Conservation (phyloP, 2,113 vertebrate genomes). For the Cavia porcellus region DNA sequence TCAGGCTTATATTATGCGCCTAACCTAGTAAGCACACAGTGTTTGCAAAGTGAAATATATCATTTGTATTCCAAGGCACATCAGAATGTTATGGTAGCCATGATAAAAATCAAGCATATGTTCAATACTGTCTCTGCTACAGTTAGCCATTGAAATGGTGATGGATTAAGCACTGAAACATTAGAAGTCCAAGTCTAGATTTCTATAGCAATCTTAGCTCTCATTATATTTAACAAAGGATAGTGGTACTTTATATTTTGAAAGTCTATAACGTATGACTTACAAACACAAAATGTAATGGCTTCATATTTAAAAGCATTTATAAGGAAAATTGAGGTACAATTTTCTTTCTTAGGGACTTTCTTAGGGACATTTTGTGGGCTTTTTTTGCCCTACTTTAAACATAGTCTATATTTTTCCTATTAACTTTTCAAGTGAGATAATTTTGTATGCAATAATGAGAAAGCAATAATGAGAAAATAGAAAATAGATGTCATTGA, state of each 20-base stretch:
- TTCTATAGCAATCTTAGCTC: slow-evolving; percentile 29
- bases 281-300: slow-evolving; percentile 62
- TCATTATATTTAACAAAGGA: slow-evolving; percentile 56
- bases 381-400: neutral
- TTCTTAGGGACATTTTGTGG: neutral
- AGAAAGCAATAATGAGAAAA: neutral
- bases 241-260: slow-evolving; percentile 29
- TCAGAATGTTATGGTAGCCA: slow-evolving; percentile 5
- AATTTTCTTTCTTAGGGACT: neutral
- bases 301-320: slow-evolving; percentile 64
- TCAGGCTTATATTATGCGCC: neutral
- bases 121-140: slow-evolving; percentile 14
- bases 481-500: neutral
- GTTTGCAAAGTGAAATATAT: slow-evolving; percentile 10
- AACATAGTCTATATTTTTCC: neutral
- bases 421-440: slow-evolving; percentile 33
- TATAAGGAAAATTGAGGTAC: slow-evolving; percentile 7
- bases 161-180: slow-evolving; percentile 37
- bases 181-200: slow-evolving; percentile 55
- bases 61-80: slow-evolving; percentile 7
- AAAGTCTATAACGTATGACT: slow-evolving; percentile 43
- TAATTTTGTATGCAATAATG: slow-evolving; percentile 51
- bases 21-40: neutral
- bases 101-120: slow-evolving; percentile 30
- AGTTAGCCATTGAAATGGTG: slow-evolving; percentile 19